These are phyloP conservation scores for Epinephelus fuscoguttatus DNA, from an alignment of 2,113 vertebrate genomes.

Conservation along the genomic window DNA sequence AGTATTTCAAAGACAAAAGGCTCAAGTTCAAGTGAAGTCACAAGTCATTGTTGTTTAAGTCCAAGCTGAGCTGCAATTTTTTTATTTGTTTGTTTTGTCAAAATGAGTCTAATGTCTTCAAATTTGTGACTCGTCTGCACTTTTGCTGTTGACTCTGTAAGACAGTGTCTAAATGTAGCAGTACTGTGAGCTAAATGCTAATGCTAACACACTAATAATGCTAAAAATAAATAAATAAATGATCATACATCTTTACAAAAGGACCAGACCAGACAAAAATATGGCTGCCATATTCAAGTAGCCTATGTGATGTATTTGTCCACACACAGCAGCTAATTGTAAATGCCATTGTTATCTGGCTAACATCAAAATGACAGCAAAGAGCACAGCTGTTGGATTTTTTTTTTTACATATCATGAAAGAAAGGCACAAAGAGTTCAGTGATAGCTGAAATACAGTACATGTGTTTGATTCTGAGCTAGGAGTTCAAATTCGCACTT, in stretches of 20 bases:
- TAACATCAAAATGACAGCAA: not conserved
- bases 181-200: too few relatives aligned
- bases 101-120: too few relatives aligned
- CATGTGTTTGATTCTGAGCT: not conserved
- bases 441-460: slow-evolving; percentile 21
- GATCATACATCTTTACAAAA: not conserved
- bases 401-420: not conserved
- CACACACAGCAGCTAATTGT: not conserved
- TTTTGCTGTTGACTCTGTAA: too few relatives aligned
- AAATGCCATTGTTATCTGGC: not conserved
- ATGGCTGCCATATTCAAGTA: not conserved
- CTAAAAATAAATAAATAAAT: not conserved
- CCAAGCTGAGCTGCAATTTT: too few relatives aligned
- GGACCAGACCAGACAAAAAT: not conserved
- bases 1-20: too few relatives aligned
- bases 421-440: not conserved
- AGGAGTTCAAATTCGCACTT: slow-evolving; percentile 1
- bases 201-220: too few relatives aligned
- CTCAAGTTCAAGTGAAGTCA: too few relatives aligned
- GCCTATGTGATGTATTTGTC: not conserved
- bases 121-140: too few relatives aligned
- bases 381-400: not conserved
- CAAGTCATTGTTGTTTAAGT: too few relatives aligned
- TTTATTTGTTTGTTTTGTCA: too few relatives aligned
- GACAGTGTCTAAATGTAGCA: too few relatives aligned